A percentile compares a stretch with the other conserved stretches of the same genome.
These are phyloP conservation scores for Talpa occidentalis DNA, from an alignment of 2,113 vertebrate genomes.

Conservation along the genomic window DNA sequence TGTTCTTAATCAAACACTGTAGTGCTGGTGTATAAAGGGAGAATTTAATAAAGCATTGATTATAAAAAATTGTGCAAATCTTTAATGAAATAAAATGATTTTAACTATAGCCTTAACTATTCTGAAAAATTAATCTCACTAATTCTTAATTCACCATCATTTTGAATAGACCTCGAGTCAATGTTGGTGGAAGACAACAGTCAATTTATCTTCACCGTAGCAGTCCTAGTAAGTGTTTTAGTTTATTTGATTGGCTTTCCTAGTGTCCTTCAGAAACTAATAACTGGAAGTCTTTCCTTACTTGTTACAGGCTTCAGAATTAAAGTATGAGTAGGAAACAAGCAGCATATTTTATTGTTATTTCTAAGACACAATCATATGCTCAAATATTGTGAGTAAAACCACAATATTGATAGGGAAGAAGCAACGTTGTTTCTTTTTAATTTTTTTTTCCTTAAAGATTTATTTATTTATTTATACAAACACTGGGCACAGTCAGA, in stretches of 20 bases:
- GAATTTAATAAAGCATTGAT: not conserved
- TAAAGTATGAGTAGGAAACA: not conserved
- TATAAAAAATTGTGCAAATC: not conserved
- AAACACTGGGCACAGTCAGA: no score
- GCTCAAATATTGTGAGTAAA: slow-evolving; percentile 13
- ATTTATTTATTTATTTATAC: no score
- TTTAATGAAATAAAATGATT: slow-evolving; percentile 41
- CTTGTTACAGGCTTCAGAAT: not conserved
- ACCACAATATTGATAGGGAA: not conserved
- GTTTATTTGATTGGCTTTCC: not conserved
- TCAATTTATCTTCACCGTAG: fast-evolving
- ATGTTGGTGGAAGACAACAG: not conserved
- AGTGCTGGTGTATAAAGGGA: slow-evolving; percentile 21
- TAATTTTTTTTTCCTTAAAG: no score
- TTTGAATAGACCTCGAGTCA: slow-evolving; percentile 44
- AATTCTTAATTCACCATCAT: slow-evolving; percentile 51
- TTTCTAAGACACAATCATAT: slow-evolving; percentile 22
- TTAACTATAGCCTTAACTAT: slow-evolving; percentile 6
- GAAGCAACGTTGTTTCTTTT: not conserved
- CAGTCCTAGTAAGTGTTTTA: slow-evolving; percentile 55
- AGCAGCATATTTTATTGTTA: not conserved
- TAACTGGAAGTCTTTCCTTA: not conserved
- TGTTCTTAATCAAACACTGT: slow-evolving; percentile 41
- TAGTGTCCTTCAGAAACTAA: not conserved
- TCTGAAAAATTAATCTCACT: slow-evolving; percentile 42